These are phyloP conservation scores for Ostrea denselamellosa DNA, from an alignment of 1,140 invertebrate species.

Conservation along the genomic window DNA sequence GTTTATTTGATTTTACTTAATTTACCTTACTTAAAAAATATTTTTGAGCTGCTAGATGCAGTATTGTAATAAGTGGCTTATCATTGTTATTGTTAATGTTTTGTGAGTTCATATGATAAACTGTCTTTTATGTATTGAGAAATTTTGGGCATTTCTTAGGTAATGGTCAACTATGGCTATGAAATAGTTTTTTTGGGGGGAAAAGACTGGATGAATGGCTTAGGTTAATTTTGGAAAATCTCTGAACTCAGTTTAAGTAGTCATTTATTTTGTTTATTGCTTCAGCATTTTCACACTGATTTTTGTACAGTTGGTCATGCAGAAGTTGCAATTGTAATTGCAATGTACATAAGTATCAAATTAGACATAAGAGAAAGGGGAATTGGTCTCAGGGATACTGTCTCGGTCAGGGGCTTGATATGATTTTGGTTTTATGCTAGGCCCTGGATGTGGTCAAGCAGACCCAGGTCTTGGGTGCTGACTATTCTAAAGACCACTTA, in stretches of 20 bases:
- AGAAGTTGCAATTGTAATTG: not conserved
- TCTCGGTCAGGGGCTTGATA: conserved; percentile 46
- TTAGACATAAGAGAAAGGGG: not conserved
- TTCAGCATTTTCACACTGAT: conserved; percentile 5
- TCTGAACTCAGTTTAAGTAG: not conserved
- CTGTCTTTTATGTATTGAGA: not conserved
- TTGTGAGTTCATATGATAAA: not conserved
- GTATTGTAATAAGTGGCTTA: not conserved
- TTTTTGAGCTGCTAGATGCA: conserved; percentile 17
- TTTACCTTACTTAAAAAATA: not conserved
- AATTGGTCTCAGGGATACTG: not conserved
- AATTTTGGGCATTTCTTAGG: not conserved
- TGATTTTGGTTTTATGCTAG: conserved; percentile 80
- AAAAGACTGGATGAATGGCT: no score
- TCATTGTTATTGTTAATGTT: not conserved
- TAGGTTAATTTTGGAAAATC: no score
- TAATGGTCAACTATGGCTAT: not conserved
- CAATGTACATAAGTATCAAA: not conserved
- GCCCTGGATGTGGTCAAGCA: conserved; percentile 94
- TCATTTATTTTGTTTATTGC: conserved; percentile 12
- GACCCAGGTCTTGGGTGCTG: conserved; percentile 84
- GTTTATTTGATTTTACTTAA: not conserved
- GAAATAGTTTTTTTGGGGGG: no score
- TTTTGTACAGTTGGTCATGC: not conserved
- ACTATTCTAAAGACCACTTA: conserved; percentile 69